Conservation (phyloP, 2,113 vertebrate genomes). For the Physeter macrocephalus region DNA sequence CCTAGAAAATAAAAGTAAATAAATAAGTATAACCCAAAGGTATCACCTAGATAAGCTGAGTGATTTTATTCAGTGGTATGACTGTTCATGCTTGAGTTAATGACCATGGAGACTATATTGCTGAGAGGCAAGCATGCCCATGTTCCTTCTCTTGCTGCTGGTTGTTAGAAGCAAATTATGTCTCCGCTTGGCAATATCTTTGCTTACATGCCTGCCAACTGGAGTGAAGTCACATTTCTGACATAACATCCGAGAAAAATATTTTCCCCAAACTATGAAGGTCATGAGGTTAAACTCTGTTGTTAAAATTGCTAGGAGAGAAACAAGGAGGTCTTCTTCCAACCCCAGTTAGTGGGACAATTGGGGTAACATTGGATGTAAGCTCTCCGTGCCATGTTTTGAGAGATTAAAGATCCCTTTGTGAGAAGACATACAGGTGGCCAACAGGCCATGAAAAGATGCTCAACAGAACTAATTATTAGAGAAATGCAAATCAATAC, state of each 20-base stretch:
- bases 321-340: background rate
- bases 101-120: fast-evolving
- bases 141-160: too few species aligned
- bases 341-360: too few species aligned
- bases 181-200: background rate
- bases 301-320: background rate
- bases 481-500: too few species aligned
- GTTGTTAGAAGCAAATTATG: background rate
- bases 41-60: background rate
- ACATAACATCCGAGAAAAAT: background rate
- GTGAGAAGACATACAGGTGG: background rate
- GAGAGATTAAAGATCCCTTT: background rate
- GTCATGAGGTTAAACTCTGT: background rate
- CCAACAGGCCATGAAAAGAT: too few species aligned
- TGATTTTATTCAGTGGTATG: background rate
- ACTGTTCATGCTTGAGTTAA: background rate
- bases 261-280: background rate
- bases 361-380: too few species aligned
- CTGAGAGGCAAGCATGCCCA: fast-evolving
- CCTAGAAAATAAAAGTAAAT: background rate
- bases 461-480: too few species aligned
- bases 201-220: too few species aligned
- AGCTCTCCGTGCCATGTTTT: background rate
- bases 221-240: background rate
- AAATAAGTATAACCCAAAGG: background rate